Conservation (phyloP, 2,113 vertebrate genomes). For the Myotis yumanensis region DNA sequence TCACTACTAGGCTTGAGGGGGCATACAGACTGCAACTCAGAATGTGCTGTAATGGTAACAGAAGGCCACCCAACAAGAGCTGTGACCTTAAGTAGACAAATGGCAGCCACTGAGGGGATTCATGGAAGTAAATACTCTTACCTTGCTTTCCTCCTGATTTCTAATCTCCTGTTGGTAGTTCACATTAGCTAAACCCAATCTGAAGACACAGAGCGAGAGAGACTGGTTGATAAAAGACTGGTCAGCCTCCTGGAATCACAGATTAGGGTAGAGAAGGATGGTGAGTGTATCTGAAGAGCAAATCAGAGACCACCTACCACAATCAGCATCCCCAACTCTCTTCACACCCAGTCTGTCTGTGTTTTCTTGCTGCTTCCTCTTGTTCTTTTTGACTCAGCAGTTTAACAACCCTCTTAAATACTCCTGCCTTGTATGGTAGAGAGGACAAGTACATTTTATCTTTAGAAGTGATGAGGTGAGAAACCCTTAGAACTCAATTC, state of each 20-base stretch:
- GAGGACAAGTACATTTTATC: background rate
- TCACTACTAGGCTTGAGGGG: background rate
- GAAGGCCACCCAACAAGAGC: background rate
- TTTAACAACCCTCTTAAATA: background rate
- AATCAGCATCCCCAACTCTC: background rate
- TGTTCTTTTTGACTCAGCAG: background rate
- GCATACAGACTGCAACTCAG: background rate
- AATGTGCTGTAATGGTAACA: background rate
- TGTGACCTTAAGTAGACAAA: background rate
- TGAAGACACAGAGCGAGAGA: background rate
- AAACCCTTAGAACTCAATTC: background rate
- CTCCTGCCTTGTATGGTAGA: background rate
- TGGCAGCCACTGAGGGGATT: background rate
- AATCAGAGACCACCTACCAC: background rate
- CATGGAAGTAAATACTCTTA: background rate
- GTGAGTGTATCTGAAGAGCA: background rate
- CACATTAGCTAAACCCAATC: background rate
- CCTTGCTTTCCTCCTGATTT: background rate
- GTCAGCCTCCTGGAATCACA: background rate
- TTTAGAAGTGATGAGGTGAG: background rate
- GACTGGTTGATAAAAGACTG: background rate
- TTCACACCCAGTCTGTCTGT: background rate
- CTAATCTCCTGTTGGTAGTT: background rate
- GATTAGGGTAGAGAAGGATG: background rate
- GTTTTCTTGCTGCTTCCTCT: background rate